Evolutionary conservation across 2,797 vertebrate species (phyloP).

Genomic region (Mus caroli): DNA sequence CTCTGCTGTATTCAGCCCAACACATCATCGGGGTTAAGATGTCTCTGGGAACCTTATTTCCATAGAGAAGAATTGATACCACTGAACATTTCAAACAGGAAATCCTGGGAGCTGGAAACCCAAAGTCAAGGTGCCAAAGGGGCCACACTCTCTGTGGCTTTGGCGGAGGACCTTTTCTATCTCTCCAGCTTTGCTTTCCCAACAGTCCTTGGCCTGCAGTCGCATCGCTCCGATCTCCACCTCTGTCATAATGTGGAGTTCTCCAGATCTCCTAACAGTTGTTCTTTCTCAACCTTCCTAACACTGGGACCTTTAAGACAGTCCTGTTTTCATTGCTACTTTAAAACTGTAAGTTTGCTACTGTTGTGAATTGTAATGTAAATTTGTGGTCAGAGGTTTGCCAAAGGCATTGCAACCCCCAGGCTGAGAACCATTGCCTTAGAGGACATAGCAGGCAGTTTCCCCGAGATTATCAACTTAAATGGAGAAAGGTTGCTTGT

Average conservation of each 20-base stretch:
- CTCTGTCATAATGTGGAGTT: fast-evolving
- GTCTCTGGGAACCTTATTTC: background rate
- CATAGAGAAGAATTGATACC: background rate
- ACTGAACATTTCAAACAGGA: background rate
- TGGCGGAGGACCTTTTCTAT: background rate
- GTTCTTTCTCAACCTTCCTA: background rate
- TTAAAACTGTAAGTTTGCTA: background rate
- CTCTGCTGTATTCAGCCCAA: no score
- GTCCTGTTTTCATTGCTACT: background rate
- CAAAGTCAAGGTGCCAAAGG: background rate
- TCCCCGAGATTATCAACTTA: background rate
- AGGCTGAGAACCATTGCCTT: background rate
- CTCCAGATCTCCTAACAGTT: background rate
- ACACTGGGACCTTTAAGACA: background rate
- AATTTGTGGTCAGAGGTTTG: background rate
- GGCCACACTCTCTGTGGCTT: no score
- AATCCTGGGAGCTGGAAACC: background rate
- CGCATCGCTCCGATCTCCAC: fast-evolving
- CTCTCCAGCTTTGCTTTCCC: background rate
- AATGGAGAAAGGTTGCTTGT: no score
- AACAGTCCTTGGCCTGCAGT: background rate
- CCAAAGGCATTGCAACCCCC: background rate
- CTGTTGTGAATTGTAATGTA: background rate
- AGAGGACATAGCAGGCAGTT: background rate
- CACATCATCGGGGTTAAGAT: no score